Base-by-base conservation (phyloP, 2,888 invertebrate genomes). In the Prenolepis imparis region DNA sequence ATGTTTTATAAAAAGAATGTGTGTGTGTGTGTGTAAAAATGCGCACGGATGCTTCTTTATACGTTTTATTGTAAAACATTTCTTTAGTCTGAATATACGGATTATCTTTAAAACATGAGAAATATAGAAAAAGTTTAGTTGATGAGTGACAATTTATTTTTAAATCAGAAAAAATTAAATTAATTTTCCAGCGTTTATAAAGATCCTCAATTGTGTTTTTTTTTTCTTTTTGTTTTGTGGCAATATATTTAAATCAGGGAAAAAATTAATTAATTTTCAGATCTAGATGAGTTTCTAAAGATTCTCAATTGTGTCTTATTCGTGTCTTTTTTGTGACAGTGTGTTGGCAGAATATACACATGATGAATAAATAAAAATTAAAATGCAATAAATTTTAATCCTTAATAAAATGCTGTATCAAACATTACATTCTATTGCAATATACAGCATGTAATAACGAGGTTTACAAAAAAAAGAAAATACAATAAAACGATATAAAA, bases 341-440 rank as follows among this genome's bases (percentile, higher is more conserved):
- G 3, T 59, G 6, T 59, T 41, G 24, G 5, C 18, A 6, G 8
- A 52, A 24, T 39, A 28, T 57, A 41, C 21, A 57, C 39, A 21
- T 6, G 3, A 4, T 39, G 0, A 52, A 52, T 48, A n/a, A 61
- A 15, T 36, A 36, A 5, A 36, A 36, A 36, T 4, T 36, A 5
- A 41, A 28, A 3, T 28, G 28, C 15, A 21, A 28, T 39, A 28
- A 73, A 73, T 41, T 24, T 24, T 73, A 61, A 74, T 74, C 8
- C 18, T 8, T 2, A 44, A n/a, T n/a, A 3, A 61, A 61, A 61
- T 28, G 12, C 39, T 6, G 4, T 32, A 28, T 61, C 8, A 61
- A 61, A n/a, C 6, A 32, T 63, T 44, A 63, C 61, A 32, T n/a
- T 44, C n/a, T 48, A 15, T 74, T 15, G 44, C 12, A 63, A 63